Base-by-base conservation (phyloP, 1,140 invertebrate genomes). In the Microplitis demolitor region DNA sequence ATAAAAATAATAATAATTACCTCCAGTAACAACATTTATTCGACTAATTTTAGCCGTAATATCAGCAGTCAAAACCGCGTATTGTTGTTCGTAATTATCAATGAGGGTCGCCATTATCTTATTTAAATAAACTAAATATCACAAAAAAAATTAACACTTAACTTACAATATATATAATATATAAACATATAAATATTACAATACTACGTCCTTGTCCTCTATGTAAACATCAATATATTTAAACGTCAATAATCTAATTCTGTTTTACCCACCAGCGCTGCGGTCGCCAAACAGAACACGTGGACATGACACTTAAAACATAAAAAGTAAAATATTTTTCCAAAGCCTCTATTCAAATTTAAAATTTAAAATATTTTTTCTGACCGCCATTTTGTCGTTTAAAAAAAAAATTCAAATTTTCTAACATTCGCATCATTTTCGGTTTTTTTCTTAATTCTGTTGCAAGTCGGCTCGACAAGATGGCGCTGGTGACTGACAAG, bases 71-170 rank as follows among this genome's bases (percentile, higher is more conserved):
- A 94, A 88, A 74, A 93, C 88, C 39, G 93, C 93, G 87, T 95
- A 95, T 86, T 95, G 93, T 84, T 95, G 93, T 82, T 95, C 94
- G 79, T 95, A 95, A 72, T 92, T 93, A 79, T 94, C 92, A 80
- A 95, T 91, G 79, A 95, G 88, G 37, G 92, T 91, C 84, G 89
- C 90, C 92, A 93, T 93, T 73, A 80, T 76, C 51, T 3, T 45
- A 45, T 45, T 45, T 45, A 6, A 54, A n/a, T n/a, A 4, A 8
- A 54, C 53, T 54, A 45, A 45, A 24, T 45, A 9, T 45, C 39
- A 3, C 5, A 3, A 45, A 45, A 6, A 3, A 45, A 45, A 45
- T 45, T 45, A 45, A 45, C 39, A 11, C 5, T 11, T 45, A 11
- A 5, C 39, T 24, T 1, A 24, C 24, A 24, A 24, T 24, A 24